Percentiles rank a stretch among this genome's conserved stretches.
Conservation (phyloP, 1,140 invertebrate species). For the Orchestia grillus region DNA sequence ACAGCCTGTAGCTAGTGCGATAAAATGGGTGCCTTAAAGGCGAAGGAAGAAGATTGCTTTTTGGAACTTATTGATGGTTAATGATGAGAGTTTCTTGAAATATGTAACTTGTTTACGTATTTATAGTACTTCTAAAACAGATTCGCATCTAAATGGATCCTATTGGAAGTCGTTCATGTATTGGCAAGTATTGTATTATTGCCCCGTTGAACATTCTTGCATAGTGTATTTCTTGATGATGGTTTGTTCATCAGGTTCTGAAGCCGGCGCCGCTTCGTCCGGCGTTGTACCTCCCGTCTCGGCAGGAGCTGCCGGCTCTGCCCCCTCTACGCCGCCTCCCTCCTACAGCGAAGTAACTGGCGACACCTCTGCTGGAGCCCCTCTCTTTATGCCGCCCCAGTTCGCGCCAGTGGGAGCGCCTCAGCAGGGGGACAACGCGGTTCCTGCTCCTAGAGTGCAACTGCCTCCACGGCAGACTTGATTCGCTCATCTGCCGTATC, state of each 20-base stretch:
- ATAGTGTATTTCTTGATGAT: too few species aligned
- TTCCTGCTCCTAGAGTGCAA: background rate
- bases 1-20: too few species aligned
- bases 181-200: too few species aligned
- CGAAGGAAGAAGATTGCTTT: too few species aligned
- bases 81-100: too few species aligned
- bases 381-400: background rate
- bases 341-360: background rate
- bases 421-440: background rate
- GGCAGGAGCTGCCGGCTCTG: background rate
- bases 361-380: background rate
- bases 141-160: too few species aligned
- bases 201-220: too few species aligned
- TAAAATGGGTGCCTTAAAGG: too few species aligned
- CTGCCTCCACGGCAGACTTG: background rate
- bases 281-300: background rate
- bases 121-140: too few species aligned
- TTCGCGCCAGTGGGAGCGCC: background rate
- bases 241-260: background rate
- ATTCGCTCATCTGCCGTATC: background rate
- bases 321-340: background rate
- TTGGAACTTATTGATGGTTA: too few species aligned
- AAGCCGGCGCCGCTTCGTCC: background rate
- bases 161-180: too few species aligned
- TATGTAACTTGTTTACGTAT: too few species aligned